These are phyloP conservation scores for Heliopora coerulea DNA, from an alignment of 92 coral and sea anemone species.

Conservation along the genomic window DNA sequence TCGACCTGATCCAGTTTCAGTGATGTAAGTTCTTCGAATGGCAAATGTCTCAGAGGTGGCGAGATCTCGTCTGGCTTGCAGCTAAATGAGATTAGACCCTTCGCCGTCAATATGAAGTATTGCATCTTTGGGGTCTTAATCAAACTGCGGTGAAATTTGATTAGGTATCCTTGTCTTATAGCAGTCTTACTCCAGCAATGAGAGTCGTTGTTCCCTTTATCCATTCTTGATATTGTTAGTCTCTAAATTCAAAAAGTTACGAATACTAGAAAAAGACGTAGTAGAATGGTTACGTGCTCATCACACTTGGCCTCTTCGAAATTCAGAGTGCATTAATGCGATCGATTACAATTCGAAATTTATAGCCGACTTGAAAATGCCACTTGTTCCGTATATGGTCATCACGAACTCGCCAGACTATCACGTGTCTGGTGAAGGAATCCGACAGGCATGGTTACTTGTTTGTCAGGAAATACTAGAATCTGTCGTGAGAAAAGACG, in stretches of 20 bases:
- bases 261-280: not conserved
- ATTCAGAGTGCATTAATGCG: too few species aligned
- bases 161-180: conserved; percentile 29
- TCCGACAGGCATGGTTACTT: too few species aligned
- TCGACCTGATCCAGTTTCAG: conserved; percentile 33
- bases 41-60: not conserved
- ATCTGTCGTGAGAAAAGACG: too few species aligned
- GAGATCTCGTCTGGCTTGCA: conserved; percentile 16
- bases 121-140: conserved; percentile 28
- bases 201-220: not conserved
- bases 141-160: conserved; percentile 27
- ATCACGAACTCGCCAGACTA: too few species aligned
- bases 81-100: conserved; percentile 13
- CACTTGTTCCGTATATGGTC: too few species aligned
- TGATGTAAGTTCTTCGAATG: conserved; percentile 17
- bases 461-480: too few species aligned
- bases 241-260: not conserved
- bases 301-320: too few species aligned
- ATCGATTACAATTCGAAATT: too few species aligned
- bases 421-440: too few species aligned
- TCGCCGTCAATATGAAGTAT: conserved; percentile 20
- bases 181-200: conserved; percentile 1
- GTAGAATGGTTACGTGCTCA: too few species aligned
- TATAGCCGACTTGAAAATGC: too few species aligned
- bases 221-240: not conserved